phyloP scores from a whole-genome alignment of 2,888 invertebrate genomes.

The Eupithecia exiguata region DNA sequence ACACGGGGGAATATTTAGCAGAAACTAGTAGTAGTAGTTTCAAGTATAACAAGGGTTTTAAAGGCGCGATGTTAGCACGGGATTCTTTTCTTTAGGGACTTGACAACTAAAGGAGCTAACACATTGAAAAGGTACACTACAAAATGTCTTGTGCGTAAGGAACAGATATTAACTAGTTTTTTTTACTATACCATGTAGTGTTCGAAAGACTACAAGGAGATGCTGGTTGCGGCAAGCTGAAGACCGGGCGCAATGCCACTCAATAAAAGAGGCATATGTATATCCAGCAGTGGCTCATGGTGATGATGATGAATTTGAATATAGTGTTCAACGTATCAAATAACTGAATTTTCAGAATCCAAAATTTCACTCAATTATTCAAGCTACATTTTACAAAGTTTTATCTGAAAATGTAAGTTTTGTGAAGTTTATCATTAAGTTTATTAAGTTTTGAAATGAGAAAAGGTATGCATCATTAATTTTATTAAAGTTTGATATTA shows the following conservation, averaged over 20 bases:
- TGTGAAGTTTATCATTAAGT: not conserved
- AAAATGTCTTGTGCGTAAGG: not conserved
- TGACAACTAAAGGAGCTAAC: not conserved
- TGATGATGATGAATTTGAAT: too few relatives aligned
- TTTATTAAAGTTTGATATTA: not conserved
- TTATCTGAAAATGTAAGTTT: not conserved
- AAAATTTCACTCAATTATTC: not conserved
- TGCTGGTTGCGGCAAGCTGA: too few relatives aligned
- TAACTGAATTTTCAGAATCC: not conserved
- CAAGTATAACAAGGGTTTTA: constrained; percentile 21
- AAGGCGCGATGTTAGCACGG: constrained; percentile 25
- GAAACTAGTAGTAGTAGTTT: constrained; percentile 21
- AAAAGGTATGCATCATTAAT: not conserved
- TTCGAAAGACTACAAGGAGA: not conserved
- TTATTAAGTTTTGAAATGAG: not conserved
- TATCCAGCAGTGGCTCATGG: too few relatives aligned
- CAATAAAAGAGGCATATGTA: too few relatives aligned
- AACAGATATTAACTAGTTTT: not conserved
- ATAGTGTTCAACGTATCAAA: not conserved
- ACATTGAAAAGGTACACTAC: not conserved
- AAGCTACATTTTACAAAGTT: not conserved
- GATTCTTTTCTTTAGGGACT: constrained; percentile 1
- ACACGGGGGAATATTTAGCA: constrained; percentile 34
- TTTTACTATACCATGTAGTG: not conserved
- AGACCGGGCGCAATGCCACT: too few relatives aligned